Conservation (phyloP, 30 jellyfish, hydroid and myxozoan genomes). For the Hydractinia echinata region DNA sequence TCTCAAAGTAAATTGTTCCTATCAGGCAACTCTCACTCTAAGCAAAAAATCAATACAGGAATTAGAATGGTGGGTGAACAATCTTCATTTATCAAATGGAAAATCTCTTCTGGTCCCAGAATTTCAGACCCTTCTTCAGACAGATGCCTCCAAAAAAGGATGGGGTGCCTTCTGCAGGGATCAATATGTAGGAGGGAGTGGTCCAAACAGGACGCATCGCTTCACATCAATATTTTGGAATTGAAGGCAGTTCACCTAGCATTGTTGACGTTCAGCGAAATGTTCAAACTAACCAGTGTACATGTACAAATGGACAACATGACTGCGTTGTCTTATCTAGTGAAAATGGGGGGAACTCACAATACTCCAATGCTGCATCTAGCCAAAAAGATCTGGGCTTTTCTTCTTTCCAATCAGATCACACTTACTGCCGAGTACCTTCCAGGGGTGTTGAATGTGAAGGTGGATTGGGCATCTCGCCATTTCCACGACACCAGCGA, state of each 20-base stretch:
- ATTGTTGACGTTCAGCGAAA: slow-evolving; percentile 7
- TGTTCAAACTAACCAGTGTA: neutral
- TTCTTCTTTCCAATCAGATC: slow-evolving; percentile 39
- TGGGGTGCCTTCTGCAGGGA: neutral
- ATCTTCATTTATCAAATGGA: no score
- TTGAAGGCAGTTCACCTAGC: slow-evolving; percentile 22
- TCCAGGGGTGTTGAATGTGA: slow-evolving; percentile 26
- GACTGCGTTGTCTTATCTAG: slow-evolving; percentile 2
- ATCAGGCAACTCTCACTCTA: no score
- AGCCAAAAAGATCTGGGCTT: slow-evolving; percentile 13
- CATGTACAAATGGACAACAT: slow-evolving; percentile 20
- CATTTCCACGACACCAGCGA: slow-evolving; percentile 32
- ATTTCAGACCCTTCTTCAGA: no score
- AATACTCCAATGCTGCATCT: neutral
- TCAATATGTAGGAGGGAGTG: slow-evolving; percentile 3
- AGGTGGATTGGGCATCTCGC: slow-evolving; percentile 42
- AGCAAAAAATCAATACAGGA: no score
- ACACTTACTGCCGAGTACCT: slow-evolving; percentile 41
- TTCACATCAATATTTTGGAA: slow-evolving; percentile 19
- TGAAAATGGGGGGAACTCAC: slow-evolving; percentile 15
- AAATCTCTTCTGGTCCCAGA: no score
- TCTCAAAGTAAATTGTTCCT: neutral
- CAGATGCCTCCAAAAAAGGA: no score
- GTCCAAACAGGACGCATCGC: slow-evolving; percentile 16
- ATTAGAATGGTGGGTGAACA: no score